A percentile compares a stretch with the other conserved stretches of the same genome.
These are phyloP conservation scores for Dendrocincla tyrannina DNA, from an alignment of 2,797 vertebrate species.

Conservation along the genomic window DNA sequence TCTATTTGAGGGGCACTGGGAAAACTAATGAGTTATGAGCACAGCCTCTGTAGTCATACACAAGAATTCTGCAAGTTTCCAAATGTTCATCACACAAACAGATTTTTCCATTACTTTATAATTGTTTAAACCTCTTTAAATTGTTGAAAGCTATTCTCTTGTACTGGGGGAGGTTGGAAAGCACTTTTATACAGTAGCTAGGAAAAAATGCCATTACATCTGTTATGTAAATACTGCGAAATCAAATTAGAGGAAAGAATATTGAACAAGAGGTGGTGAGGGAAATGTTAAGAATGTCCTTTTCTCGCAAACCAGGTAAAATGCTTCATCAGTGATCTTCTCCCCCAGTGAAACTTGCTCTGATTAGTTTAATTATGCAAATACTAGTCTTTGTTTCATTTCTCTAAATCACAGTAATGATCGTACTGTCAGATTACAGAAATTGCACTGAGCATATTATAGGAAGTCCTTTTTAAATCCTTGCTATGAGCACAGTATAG, in stretches of 20 bases:
- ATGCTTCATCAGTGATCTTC: neutral
- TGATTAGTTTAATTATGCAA: neutral
- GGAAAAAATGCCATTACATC: neutral
- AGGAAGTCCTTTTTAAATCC: neutral
- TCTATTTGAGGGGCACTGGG: neutral
- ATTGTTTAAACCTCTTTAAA: neutral
- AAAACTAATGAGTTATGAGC: neutral
- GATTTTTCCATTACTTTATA: neutral
- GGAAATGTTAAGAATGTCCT: neutral
- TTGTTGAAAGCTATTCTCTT: neutral
- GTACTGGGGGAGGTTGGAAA: neutral
- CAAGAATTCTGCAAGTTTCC: neutral
- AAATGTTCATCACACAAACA: neutral
- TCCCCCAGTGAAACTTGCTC: neutral
- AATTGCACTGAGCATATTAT: neutral
- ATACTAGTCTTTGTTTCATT: neutral
- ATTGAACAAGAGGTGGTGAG: neutral
- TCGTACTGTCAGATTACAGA: neutral
- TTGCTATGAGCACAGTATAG: neutral
- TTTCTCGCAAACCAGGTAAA: neutral
- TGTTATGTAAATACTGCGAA: slow-evolving; percentile 6
- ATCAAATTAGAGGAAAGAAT: neutral
- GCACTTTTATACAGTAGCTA: neutral
- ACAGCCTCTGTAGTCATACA: neutral
- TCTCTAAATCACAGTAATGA: neutral